phyloP scores from a whole-genome alignment of 2,888 invertebrate species.

The Tromatobia lineatoria region DNA sequence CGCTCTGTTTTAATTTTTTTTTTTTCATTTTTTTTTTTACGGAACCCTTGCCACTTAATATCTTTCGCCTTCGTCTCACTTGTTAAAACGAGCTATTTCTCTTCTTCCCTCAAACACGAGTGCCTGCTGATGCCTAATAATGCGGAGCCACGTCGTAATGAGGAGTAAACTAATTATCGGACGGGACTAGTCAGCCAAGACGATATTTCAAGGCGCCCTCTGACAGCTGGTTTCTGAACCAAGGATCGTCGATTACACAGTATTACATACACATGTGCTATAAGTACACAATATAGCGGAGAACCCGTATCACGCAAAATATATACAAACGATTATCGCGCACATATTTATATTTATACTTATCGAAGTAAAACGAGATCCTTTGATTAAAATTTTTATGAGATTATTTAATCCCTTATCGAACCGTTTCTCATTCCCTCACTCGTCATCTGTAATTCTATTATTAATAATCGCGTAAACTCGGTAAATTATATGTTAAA shows the following conservation, averaged over 20 bases:
- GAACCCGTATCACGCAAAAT: not conserved
- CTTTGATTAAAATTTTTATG: slow-evolving; percentile 32
- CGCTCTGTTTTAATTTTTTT: slow-evolving; percentile 73
- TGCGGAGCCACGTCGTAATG: slow-evolving; percentile 81
- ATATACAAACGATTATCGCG: not conserved
- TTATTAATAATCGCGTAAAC: not conserved
- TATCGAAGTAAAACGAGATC: not conserved
- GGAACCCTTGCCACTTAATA: slow-evolving; percentile 27
- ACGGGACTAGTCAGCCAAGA: slow-evolving; percentile 80
- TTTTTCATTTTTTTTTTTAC: slow-evolving; percentile 47
- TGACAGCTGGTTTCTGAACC: slow-evolving; percentile 82
- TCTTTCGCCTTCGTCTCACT: slow-evolving; percentile 10
- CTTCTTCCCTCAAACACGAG: slow-evolving; percentile 37
- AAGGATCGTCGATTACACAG: slow-evolving; percentile 69
- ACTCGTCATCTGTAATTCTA: slow-evolving; percentile 3
- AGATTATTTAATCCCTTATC: slow-evolving; percentile 7
- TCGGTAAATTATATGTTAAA: slow-evolving; percentile 16
- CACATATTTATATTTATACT: not conserved
- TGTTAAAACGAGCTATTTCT: not conserved
- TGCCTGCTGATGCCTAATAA: slow-evolving; percentile 78
- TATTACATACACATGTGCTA: slow-evolving; percentile 14
- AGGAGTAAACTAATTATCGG: slow-evolving; percentile 85
- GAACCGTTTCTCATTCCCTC: slow-evolving; percentile 3
- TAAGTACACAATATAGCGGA: not conserved
- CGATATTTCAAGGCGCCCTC: slow-evolving; percentile 83